Conservation (phyloP, 1,140 invertebrate species). For the Meteorus sp. region DNA sequence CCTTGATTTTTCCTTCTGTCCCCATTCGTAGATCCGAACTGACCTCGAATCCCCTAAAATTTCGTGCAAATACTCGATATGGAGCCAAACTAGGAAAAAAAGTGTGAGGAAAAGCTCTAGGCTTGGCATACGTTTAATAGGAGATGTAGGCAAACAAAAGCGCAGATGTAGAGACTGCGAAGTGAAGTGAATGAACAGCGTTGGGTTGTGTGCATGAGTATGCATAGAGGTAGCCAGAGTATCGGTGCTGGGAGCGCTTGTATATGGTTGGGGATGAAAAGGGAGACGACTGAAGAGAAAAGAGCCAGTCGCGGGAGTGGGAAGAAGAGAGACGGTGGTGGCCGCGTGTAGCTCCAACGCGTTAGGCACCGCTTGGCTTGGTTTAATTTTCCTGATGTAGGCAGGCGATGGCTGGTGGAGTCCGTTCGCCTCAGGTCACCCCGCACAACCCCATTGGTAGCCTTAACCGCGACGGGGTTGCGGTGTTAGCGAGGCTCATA, state of each 20-base stretch:
- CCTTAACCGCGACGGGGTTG: not conserved
- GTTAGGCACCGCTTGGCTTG: constrained; percentile 60
- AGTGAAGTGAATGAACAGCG: constrained; percentile 46
- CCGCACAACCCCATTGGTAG: constrained; percentile 39
- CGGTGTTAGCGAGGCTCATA: not conserved
- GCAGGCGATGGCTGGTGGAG: constrained; percentile 50
- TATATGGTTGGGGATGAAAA: constrained; percentile 10
- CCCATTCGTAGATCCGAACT: no score
- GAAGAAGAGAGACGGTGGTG: constrained; percentile 41
- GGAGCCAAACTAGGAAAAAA: constrained; percentile 9
- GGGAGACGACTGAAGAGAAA: constrained; percentile 40
- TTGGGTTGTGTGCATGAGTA: constrained; percentile 33
- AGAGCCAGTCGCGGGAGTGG: constrained; percentile 34
- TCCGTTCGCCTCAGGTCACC: constrained; percentile 46
- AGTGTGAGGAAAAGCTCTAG: constrained; percentile 23
- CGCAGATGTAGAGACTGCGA: constrained; percentile 47
- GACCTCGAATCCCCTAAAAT: constrained; percentile 36
- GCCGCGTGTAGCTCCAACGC: constrained; percentile 54
- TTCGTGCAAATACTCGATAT: constrained; percentile 37
- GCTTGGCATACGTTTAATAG: constrained; percentile 59
- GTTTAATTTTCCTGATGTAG: constrained; percentile 61
- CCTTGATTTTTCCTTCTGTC: no score
- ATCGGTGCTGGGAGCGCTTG: not conserved
- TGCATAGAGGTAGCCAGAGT: constrained; percentile 27
- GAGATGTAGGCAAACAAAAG: constrained; percentile 59